Evolutionary conservation across 2,113 vertebrate genomes (phyloP), one percentile per base, ranked within the genome.

Genomic region (Mormoops blainvillei): DNA sequence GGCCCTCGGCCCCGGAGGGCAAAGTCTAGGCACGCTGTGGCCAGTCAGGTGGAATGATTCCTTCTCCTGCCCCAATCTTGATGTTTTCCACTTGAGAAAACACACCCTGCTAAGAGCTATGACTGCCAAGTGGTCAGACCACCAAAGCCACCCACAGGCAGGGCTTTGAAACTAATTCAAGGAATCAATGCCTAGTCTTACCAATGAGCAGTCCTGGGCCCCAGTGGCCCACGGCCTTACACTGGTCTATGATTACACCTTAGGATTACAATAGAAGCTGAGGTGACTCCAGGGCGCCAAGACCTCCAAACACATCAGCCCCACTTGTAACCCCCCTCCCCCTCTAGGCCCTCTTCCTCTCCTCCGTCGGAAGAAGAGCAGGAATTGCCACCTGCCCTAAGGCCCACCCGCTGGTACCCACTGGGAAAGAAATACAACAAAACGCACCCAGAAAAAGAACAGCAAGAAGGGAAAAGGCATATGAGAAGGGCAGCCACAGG

Each of bases 271-370:
- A 68, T 31, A 41, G 18, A 54, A 70, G 7, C 6, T 7, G 19
- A 63, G 33, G 36, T 8, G 16, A 11, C 22, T 74, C 36, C 12
- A 80, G 52, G 33, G 52, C 7, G 18, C 78, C n/a, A 63, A 4
- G 76, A 26, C 19, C n/a, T 76, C n/a, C 90, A 85, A 18, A 76
- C 33, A 52, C 52, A 68, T n/a, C 12, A 67, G 16, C 50, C 50
- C 33, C 2, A 1, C n/a, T 8, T 11, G 28, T 20, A 33, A 84
- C 16, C 11, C 4, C 4, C 0, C 0, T 12, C 2, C 14, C 12
- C 50, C 6, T 19, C 19, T 9, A 67, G 56, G 48, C 10, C 11
- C 28, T 41, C 33, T 16, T 20, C 48, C 6, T 63, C 56, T 65
- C 81, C 56, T 76, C 61, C n/a, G 36, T 9, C 22, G 31, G 54